Conservation (phyloP, 1,140 invertebrate genomes). For the Sinella curviseta region DNA sequence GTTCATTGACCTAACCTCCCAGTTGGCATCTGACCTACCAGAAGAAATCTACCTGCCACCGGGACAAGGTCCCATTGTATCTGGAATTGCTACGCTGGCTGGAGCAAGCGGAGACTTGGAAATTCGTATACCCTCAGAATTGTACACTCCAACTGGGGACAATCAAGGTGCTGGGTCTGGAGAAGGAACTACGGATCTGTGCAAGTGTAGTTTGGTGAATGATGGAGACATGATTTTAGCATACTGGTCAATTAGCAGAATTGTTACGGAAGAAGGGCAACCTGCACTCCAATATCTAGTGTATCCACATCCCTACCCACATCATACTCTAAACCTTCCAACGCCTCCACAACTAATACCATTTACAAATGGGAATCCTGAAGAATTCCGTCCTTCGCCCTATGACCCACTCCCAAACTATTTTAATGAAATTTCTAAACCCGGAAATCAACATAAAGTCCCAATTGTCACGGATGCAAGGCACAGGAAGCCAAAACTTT, state of each 20-base stretch:
- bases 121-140: constrained; percentile 38
- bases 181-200: constrained; percentile 14
- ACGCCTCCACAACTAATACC: constrained; percentile 37
- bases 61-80: constrained; percentile 42
- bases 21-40: constrained; percentile 15
- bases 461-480: neutral
- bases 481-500: neutral
- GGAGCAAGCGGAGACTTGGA: constrained; percentile 26
- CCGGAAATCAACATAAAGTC: constrained; percentile 6
- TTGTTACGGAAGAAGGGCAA: constrained; percentile 39
- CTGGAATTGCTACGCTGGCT: constrained; percentile 38
- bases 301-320: constrained; percentile 34
- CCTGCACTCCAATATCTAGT: constrained; percentile 42
- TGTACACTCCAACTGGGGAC: constrained; percentile 10
- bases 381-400: constrained; percentile 1
- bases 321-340: constrained; percentile 23
- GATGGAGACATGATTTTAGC: constrained; percentile 44
- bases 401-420: neutral
- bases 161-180: neutral
- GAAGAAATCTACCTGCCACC: constrained; percentile 34
- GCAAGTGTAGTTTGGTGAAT: constrained; percentile 40
- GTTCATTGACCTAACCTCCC: constrained; percentile 28
- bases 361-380: neutral
- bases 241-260: constrained; percentile 44
- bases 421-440: neutral